Evolutionary conservation across 1,140 invertebrate genomes (phyloP).

Genomic region (Danaus plexippus): DNA sequence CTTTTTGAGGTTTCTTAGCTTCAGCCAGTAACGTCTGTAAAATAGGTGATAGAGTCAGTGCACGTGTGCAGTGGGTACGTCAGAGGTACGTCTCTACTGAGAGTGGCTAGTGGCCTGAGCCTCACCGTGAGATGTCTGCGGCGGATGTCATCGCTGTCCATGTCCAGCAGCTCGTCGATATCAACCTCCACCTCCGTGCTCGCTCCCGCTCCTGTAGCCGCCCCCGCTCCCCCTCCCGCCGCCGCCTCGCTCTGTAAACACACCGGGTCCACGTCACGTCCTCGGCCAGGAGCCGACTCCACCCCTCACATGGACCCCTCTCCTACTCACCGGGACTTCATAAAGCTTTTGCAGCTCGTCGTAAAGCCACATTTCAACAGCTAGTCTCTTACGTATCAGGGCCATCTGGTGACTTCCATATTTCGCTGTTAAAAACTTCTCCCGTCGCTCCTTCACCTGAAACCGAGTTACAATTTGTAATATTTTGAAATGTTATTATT

Average conservation of each 20-base stretch:
- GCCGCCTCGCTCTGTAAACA: slow-evolving; percentile 47
- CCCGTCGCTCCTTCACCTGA: slow-evolving; percentile 86
- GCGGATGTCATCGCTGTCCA: slow-evolving; percentile 89
- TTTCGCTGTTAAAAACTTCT: slow-evolving; percentile 96
- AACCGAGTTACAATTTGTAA: background rate
- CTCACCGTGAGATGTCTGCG: slow-evolving; percentile 86
- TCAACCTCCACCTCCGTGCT: slow-evolving; percentile 90
- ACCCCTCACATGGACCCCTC: too few relatives aligned
- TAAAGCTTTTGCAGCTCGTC: slow-evolving; percentile 94
- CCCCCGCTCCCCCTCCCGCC: background rate
- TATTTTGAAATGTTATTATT: too few relatives aligned
- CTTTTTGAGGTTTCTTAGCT: slow-evolving; percentile 86
- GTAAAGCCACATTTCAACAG: slow-evolving; percentile 98
- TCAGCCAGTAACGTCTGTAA: slow-evolving; percentile 82
- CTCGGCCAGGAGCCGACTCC: too few relatives aligned
- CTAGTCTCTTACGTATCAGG: slow-evolving; percentile 92
- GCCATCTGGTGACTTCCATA: slow-evolving; percentile 98
- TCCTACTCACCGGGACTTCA: slow-evolving; percentile 79
- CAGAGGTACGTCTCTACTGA: background rate
- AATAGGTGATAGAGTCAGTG: slow-evolving; percentile 2
- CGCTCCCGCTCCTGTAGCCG: slow-evolving; percentile 36
- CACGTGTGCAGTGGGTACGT: too few relatives aligned
- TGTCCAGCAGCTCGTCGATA: slow-evolving; percentile 92
- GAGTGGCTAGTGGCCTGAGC: background rate
- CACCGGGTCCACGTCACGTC: background rate